Evolutionary conservation across 2,888 invertebrate genomes (phyloP), one percentile per base, ranked within the genome.

Genomic region (Spicauda simplicius): DNA sequence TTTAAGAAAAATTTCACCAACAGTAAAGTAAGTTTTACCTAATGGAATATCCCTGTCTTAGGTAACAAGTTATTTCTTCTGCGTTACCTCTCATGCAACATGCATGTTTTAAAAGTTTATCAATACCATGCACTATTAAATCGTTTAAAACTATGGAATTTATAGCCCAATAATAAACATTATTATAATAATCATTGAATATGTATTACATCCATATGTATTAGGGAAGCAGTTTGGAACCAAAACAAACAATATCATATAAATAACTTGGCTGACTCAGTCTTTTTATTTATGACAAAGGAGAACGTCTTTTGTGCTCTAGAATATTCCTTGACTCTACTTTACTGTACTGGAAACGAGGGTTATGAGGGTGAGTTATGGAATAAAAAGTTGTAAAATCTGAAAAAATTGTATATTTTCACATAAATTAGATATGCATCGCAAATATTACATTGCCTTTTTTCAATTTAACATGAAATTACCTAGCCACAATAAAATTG

Each of bases 261-360:
- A 58, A 25, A 33, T 52, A 60, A 18, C 50, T 60, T 33, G 25
- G 20, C 41, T 58, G 25, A 57, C 18, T 37, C 57, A 64, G 37
- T 50, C 18, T 64, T 57, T 20, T 8, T 59, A 30, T 12, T 37
- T 10, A 59, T 16, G 58, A 70, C 70, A 71, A 70, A 68, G 69
- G 73, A 72, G 74, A 75, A 71, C 70, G 74, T 70, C 74, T 74
- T 68, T 70, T 73, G 66, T 75, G 72, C 74, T 88, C 88, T 87
- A 87, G 90, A 89, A 89, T 78, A 80, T 88, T 88, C 88, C 78
- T 73, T 78, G 70, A 69, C 72, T 70, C 64, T 60, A 71, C 64
- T 65, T 67, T n/a, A 55, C 16, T 14, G 20, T 41, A 57, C 20
- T 61, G 52, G 61, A 61, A 30, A 41, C n/a, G 50, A 62, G 56